Evolutionary conservation across 2,797 vertebrate genomes (phyloP).

Genomic region (Chrosomus eos): DNA sequence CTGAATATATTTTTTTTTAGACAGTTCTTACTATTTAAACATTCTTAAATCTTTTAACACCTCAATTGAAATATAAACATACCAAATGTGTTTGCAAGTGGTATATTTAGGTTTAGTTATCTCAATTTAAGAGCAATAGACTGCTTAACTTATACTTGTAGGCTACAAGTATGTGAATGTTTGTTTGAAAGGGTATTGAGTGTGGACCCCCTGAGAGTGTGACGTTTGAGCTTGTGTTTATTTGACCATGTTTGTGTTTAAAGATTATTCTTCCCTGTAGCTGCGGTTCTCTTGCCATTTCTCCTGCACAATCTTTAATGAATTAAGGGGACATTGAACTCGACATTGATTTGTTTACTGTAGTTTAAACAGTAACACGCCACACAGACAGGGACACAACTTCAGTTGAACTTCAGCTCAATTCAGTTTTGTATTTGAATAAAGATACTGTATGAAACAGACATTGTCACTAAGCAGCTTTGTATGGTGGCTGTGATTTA

Average conservation of each 20-base stretch:
- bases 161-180: neutral
- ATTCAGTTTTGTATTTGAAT: neutral
- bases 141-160: neutral
- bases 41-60: neutral
- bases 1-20: neutral
- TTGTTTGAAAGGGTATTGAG: slow-evolving; percentile 1
- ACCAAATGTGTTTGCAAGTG: neutral
- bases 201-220: neutral
- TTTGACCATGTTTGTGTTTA: slow-evolving; percentile 23
- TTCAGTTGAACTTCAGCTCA: slow-evolving; percentile 10
- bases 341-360: slow-evolving; percentile 40
- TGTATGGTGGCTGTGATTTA: slow-evolving; percentile 15
- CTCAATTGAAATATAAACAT: neutral
- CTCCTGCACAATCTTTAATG: slow-evolving; percentile 27
- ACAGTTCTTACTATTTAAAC: neutral
- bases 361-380: slow-evolving; percentile 16
- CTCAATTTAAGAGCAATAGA: neutral
- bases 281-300: slow-evolving; percentile 15
- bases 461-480: slow-evolving; percentile 17
- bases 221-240: neutral
- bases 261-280: slow-evolving; percentile 19
- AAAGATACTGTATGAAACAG: neutral
- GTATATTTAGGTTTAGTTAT: too few relatives aligned
- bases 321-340: slow-evolving; percentile 41
- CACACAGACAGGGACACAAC: slow-evolving; percentile 15